These are phyloP conservation scores for Plectrocnemia conspersa DNA, from an alignment of 1,140 invertebrate genomes.

Conservation along the genomic window DNA sequence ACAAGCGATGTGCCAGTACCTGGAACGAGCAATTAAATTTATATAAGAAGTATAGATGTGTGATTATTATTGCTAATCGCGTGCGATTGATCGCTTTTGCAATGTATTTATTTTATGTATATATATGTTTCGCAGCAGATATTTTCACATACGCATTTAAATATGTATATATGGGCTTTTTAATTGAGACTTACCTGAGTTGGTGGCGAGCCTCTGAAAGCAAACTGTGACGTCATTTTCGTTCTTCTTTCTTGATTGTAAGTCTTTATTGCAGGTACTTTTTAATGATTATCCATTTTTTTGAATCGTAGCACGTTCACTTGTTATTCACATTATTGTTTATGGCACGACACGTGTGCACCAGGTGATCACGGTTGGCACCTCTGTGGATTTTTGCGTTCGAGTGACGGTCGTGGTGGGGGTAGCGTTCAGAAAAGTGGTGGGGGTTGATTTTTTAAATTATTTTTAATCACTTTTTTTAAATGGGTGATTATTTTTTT, in stretches of 20 bases:
- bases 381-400: conserved; percentile 25
- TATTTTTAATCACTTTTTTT: conserved; percentile 1
- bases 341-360: conserved; percentile 8
- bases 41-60: too few relatives aligned
- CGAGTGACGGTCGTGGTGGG: conserved; percentile 14
- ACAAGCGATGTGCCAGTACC: too few relatives aligned
- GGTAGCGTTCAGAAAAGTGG: conserved; percentile 16
- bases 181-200: conserved; percentile 52
- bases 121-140: too few relatives aligned
- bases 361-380: conserved; percentile 34
- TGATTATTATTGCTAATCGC: too few relatives aligned
- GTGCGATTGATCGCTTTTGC: too few relatives aligned
- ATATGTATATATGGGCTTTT: conserved; percentile 4
- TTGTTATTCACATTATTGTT: neutral
- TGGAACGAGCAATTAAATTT: too few relatives aligned
- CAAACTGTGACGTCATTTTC: conserved; percentile 59
- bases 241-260: neutral
- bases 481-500: neutral
- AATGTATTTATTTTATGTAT: too few relatives aligned
- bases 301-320: neutral
- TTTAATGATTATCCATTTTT: conserved; percentile 3
- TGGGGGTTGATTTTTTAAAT: conserved; percentile 14
- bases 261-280: too few relatives aligned
- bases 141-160: neutral
- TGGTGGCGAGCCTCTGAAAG: conserved; percentile 61